Conservation (phyloP, 2,888 invertebrate species). For the Xestia c-nigrum region DNA sequence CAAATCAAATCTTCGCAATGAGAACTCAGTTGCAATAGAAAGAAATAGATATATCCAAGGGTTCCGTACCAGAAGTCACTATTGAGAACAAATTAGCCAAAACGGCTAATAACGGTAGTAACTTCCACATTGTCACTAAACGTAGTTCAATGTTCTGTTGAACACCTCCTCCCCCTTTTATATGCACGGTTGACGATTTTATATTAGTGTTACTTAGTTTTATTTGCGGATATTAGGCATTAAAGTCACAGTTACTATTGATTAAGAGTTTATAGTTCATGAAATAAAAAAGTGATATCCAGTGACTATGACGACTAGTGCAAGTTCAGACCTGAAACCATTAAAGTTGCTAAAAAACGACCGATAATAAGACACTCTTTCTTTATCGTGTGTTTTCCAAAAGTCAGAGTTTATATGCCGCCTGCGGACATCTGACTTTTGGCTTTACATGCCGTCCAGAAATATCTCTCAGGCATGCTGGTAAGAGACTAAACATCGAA, state of each 20-base stretch:
- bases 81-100: conserved; percentile 37
- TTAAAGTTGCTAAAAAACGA: neutral
- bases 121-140: conserved; percentile 62
- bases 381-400: no score
- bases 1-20: no score
- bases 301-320: no score
- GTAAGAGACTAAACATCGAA: no score
- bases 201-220: conserved; percentile 22
- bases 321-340: neutral
- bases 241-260: conserved; percentile 25
- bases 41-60: neutral
- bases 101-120: conserved; percentile 43
- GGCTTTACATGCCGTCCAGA: no score
- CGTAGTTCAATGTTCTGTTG: conserved; percentile 4
- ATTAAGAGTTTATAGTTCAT: conserved; percentile 38
- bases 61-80: conserved; percentile 39
- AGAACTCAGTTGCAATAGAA: neutral
- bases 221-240: conserved; percentile 44
- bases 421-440: no score
- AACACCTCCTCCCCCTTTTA: conserved; percentile 36
- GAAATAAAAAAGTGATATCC: conserved; percentile 14
- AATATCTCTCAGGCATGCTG: no score
- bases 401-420: no score
- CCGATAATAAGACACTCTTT: neutral
- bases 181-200: conserved; percentile 25